Conservation (phyloP, 1,140 invertebrate species). For the Wasmannia auropunctata region DNA sequence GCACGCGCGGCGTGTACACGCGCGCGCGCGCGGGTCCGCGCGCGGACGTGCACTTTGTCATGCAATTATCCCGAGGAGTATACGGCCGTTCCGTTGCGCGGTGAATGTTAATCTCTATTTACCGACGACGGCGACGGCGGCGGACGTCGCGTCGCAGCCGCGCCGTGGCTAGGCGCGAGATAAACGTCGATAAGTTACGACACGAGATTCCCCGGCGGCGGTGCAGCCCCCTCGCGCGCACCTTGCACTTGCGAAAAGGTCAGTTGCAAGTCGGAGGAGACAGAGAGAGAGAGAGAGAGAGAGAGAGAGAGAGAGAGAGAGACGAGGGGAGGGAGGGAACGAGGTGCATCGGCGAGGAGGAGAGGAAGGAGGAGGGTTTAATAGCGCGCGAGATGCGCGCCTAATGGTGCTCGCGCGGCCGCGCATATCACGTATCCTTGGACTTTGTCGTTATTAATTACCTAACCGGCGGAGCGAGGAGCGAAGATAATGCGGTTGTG, state of each 20-base stretch:
- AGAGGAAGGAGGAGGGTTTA: background rate
- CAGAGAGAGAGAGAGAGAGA: background rate
- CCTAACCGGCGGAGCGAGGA: slow-evolving; percentile 83
- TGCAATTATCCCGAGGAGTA: slow-evolving; percentile 52
- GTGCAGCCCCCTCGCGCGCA: slow-evolving; percentile 22
- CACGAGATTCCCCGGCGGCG: slow-evolving; percentile 36
- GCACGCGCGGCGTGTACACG: background rate
- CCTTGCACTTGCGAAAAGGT: slow-evolving; percentile 63
- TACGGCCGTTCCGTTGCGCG: slow-evolving; percentile 20
- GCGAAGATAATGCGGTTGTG: slow-evolving; percentile 83
- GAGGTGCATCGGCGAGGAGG: background rate
- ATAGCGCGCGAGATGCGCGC: slow-evolving; percentile 52
- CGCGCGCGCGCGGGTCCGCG: slow-evolving; percentile 46
- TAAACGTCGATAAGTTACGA: slow-evolving; percentile 62
- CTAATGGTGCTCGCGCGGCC: slow-evolving; percentile 56
- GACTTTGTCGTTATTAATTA: slow-evolving; percentile 85
- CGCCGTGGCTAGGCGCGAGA: slow-evolving; percentile 39
- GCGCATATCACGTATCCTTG: slow-evolving; percentile 80
- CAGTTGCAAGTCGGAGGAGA: slow-evolving; percentile 17
- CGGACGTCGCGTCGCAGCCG: slow-evolving; percentile 41
- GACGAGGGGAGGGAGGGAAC: background rate
- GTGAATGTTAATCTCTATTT: slow-evolving; percentile 59
- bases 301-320: slow-evolving; percentile 5
- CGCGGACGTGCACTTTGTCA: slow-evolving; percentile 54
- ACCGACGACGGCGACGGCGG: slow-evolving; percentile 39